Conservation (phyloP, 53 echinoderm and acorn worm genomes). For the Zoroaster sp. region DNA sequence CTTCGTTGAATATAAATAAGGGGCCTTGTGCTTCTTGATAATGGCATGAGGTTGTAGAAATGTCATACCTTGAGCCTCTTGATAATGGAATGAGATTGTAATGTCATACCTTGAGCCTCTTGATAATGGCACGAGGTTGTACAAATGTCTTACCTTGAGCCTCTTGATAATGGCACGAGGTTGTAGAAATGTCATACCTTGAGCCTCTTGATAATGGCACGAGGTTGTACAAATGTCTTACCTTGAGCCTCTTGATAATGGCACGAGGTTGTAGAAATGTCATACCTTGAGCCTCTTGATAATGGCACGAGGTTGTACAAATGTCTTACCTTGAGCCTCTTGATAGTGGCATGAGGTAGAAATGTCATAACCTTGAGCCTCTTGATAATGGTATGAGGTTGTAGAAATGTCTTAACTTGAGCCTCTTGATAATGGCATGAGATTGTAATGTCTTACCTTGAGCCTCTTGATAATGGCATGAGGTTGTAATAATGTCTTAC, state of each 20-base stretch:
- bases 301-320: constrained; percentile 97
- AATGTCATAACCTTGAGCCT: constrained; percentile 72
- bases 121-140: no score
- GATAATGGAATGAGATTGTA: background rate
- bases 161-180: constrained; percentile 94
- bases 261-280: constrained; percentile 98
- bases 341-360: background rate
- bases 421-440: no score
- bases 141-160: constrained; percentile 79
- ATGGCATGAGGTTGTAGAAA: constrained; percentile 95
- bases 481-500: constrained; percentile 64
- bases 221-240: constrained; percentile 56
- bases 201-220: background rate
- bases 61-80: no score
- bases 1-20: no score
- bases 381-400: constrained; percentile 94
- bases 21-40: constrained; percentile 91
- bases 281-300: constrained; percentile 64
- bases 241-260: constrained; percentile 91
- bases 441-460: background rate
- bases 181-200: constrained; percentile 90
- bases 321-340: no score
- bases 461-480: no score
- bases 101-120: background rate
- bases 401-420: no score